A percentile compares a stretch with the other conserved stretches of the same genome.
phyloP scores from a whole-genome alignment of 2,888 invertebrate genomes.

The Thera britannica region DNA sequence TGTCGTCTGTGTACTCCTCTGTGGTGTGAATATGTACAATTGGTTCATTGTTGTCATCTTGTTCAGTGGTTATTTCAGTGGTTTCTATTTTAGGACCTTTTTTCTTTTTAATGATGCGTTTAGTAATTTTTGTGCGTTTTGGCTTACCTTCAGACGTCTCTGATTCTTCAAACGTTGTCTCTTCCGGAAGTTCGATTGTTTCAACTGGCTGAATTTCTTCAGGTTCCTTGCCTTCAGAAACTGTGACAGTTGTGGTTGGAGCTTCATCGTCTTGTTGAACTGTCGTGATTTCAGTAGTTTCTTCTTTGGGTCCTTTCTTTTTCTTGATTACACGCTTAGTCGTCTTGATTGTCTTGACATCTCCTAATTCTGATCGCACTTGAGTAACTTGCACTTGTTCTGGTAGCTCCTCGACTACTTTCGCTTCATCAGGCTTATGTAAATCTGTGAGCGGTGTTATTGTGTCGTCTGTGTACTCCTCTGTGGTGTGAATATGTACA shows the following conservation, averaged over 20 bases:
- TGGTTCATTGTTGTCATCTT: slow-evolving; percentile 49
- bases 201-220: not conserved
- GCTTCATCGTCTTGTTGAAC: slow-evolving; percentile 37
- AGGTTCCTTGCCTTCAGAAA: slow-evolving; percentile 49
- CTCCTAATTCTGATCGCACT: slow-evolving; percentile 49
- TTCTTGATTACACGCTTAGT: slow-evolving; percentile 54
- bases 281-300: slow-evolving; percentile 45
- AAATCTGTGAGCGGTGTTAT: slow-evolving; percentile 35
- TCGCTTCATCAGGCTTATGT: slow-evolving; percentile 32
- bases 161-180: slow-evolving; percentile 8
- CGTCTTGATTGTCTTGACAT: slow-evolving; percentile 43
- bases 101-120: slow-evolving; percentile 20
- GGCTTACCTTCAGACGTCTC: not conserved
- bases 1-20: slow-evolving; percentile 22
- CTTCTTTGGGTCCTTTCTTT: slow-evolving; percentile 34
- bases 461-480: slow-evolving; percentile 39
- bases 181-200: not conserved
- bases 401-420: slow-evolving; percentile 37
- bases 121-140: not conserved
- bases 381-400: slow-evolving; percentile 46
- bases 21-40: slow-evolving; percentile 47
- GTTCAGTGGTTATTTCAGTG: slow-evolving; percentile 30
- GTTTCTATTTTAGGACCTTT: slow-evolving; percentile 46
- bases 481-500: slow-evolving; percentile 64
- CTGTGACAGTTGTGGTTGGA: slow-evolving; percentile 40